Evolutionary conservation across 2,888 invertebrate genomes (phyloP), one percentile per base, ranked within the genome.

Genomic region (Nymphalis urticae): DNA sequence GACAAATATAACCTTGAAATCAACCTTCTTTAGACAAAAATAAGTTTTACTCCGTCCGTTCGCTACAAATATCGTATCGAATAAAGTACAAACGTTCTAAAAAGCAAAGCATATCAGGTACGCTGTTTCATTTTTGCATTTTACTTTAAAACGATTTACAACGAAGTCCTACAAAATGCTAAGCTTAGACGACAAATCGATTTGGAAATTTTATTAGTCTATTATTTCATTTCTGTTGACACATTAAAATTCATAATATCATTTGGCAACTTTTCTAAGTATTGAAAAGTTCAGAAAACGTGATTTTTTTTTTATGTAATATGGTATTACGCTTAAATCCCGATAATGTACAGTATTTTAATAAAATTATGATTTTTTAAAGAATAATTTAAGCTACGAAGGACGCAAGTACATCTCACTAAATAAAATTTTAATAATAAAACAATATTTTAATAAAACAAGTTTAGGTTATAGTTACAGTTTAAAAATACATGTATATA

Each of bases 91-190:
- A 62, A 51, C 53, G 50, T 27, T 27, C 66, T 72, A 69, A 68
- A 47, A 70, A 74, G 75, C 75, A 76, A 78, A 80, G 72, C 70
- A 72, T 60, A 64, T 80, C 82, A 80, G 80, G 80, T 81, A 80
- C 80, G 72, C 75, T 73, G 72, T 79, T 79, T 61, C 68, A 70
- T 21, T 76, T 75, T 71, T 42, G n/a, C 62, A 70, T 56, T 56
- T 32, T 17, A 27, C 7, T 56, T 27, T 27, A 54, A 42, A 42
- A 54, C 21, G 24, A 21, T 56, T 56, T 32, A 56, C n/a, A 32
- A 56, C 24, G 54, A 56, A 27, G 27, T 27, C 54, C 27, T 56
- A 56, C 17, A 54, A 56, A 56, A 56, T 56, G 54, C 19, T 42
- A 58, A 58, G 36, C 58, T 56, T 17, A 56, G 21, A 54, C 24